Conservation (phyloP, 1,140 invertebrate species). For the Homarus americanus region DNA sequence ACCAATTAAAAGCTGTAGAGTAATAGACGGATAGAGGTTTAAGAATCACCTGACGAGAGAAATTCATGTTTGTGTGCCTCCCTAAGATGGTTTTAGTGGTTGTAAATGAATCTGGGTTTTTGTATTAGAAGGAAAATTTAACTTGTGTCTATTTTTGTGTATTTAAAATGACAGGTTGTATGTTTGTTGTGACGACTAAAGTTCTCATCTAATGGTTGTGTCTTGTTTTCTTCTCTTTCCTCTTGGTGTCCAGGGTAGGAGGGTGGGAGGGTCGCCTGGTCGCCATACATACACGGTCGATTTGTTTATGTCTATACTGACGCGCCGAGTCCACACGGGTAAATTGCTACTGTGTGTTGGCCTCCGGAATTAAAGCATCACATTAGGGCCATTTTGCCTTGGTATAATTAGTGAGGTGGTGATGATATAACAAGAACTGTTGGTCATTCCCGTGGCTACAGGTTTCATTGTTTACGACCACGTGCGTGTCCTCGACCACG, state of each 20-base stretch:
- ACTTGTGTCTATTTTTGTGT: no score
- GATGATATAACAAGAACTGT: background rate
- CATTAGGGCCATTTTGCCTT: background rate
- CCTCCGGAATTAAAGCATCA: background rate
- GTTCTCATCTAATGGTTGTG: no score
- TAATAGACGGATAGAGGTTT: background rate
- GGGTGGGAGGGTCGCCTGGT: no score
- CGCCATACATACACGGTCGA: background rate
- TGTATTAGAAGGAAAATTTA: no score
- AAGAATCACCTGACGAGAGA: no score
- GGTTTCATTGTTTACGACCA: background rate
- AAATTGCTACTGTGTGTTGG: background rate
- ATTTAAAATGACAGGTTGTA: no score
- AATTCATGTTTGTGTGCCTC: no score
- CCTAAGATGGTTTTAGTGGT: no score
- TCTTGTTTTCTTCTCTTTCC: no score
- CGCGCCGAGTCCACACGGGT: background rate
- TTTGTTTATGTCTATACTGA: background rate
- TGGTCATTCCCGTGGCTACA: background rate
- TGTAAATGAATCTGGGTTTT: no score
- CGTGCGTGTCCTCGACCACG: background rate
- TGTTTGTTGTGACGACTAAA: background rate
- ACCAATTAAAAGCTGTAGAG: background rate
- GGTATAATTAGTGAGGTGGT: background rate
- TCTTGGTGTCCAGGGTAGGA: no score